phyloP scores from a whole-genome alignment of 2,113 vertebrate genomes.

The Bos javanicus region DNA sequence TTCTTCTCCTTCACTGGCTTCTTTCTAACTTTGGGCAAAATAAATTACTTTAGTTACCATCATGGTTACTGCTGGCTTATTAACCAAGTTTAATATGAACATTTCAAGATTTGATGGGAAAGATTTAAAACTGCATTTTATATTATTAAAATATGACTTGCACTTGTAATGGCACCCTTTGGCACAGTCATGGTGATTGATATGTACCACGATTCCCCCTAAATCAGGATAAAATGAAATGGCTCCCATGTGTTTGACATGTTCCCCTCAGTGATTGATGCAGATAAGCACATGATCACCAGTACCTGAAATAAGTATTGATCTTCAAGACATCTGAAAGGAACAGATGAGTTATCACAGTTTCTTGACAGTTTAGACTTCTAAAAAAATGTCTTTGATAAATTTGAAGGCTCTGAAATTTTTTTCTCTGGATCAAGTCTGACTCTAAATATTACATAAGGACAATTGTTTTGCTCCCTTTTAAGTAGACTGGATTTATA shows the following conservation, averaged over 20 bases:
- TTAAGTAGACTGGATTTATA: neutral
- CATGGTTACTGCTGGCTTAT: neutral
- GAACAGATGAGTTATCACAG: conserved; percentile 10
- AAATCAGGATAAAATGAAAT: conserved; percentile 65
- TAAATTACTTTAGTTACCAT: conserved; percentile 21
- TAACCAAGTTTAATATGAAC: conserved; percentile 70
- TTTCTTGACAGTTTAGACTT: conserved; percentile 5
- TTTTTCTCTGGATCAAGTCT: neutral
- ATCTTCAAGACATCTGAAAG: conserved; percentile 38
- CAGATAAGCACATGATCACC: conserved; percentile 31
- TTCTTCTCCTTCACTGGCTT: neutral
- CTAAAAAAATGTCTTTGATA: neutral
- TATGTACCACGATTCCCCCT: conserved; percentile 39
- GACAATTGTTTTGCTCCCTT: neutral
- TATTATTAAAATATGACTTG: conserved; percentile 69
- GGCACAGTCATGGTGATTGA: conserved; percentile 56
- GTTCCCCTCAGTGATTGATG: conserved; percentile 51
- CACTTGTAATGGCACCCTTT: conserved; percentile 55
- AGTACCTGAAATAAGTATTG: conserved; percentile 49
- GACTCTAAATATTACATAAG: neutral
- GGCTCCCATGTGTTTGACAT: conserved; percentile 18
- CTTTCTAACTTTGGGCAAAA: neutral
- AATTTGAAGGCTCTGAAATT: conserved; percentile 6
- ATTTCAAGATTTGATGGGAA: conserved; percentile 57
- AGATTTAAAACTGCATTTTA: conserved; percentile 61